phyloP scores from a whole-genome alignment of 2,888 invertebrate genomes.

The Mimas tiliae region DNA sequence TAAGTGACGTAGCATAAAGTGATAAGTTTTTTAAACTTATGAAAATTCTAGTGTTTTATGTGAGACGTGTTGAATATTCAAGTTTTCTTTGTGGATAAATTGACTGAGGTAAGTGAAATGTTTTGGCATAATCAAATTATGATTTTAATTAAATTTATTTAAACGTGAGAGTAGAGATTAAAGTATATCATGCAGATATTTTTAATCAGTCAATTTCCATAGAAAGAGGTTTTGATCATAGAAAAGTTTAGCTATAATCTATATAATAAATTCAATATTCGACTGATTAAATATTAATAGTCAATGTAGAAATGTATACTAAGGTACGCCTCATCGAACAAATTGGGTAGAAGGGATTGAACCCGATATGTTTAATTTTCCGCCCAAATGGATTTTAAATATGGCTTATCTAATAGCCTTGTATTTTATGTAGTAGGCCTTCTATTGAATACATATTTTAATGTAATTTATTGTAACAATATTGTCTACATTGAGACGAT shows the following conservation, averaged over 20 bases:
- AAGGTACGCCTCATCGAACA: too few species aligned
- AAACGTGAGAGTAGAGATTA: too few species aligned
- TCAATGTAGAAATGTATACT: too few species aligned
- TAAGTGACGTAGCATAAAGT: slow-evolving; percentile 6
- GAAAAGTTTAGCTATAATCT: too few species aligned
- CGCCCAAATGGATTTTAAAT: slow-evolving; percentile 3
- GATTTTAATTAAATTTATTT: not conserved
- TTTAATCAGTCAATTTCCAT: too few species aligned
- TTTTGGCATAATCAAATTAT: not conserved
- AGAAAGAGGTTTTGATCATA: too few species aligned
- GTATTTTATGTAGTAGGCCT: not conserved
- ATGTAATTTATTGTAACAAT: not conserved
- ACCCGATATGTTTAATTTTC: slow-evolving; percentile 13
- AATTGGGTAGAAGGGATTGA: not conserved
- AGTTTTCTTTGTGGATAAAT: slow-evolving; percentile 24
- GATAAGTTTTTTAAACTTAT: slow-evolving; percentile 22
- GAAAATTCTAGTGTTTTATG: slow-evolving; percentile 15
- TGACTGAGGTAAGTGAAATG: slow-evolving; percentile 11
- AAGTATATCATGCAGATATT: too few species aligned
- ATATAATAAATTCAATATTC: too few species aligned
- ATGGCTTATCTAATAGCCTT: not conserved
- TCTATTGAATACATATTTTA: not conserved
- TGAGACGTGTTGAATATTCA: slow-evolving; percentile 17
- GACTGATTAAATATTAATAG: too few species aligned
- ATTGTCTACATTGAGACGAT: not conserved